phyloP scores from a whole-genome alignment of 2,888 invertebrate species.

The Apamea epomidion region DNA sequence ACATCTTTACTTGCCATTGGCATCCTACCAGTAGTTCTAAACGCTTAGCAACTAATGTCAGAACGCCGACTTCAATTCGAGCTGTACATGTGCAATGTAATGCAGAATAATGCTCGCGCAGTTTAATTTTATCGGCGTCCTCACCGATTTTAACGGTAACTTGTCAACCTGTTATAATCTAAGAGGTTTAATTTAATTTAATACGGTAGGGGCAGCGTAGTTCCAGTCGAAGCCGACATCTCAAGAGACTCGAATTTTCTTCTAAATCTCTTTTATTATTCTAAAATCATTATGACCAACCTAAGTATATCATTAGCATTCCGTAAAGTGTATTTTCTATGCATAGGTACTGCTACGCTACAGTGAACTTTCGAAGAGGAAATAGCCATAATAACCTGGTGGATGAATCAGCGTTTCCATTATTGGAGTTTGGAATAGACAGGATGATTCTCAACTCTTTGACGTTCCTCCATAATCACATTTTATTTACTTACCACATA shows the following conservation, averaged over 20 bases:
- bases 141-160: constrained; percentile 35
- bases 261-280: too few relatives aligned
- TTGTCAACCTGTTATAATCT: background rate
- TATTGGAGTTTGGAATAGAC: background rate
- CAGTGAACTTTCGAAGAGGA: background rate
- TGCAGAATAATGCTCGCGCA: background rate
- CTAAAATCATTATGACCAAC: background rate
- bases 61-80: constrained; percentile 9
- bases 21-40: constrained; percentile 21
- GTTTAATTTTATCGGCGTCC: constrained; percentile 36
- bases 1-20: constrained; percentile 42
- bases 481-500: background rate
- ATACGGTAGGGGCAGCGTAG: too few relatives aligned
- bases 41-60: constrained; percentile 23
- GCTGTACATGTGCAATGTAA: constrained; percentile 20
- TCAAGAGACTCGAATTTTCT: background rate
- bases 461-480: background rate
- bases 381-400: background rate
- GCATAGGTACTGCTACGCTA: background rate
- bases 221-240: background rate
- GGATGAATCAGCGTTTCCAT: background rate
- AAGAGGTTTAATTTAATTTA: background rate
- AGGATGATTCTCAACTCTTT: background rate
- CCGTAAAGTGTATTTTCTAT: background rate
- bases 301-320: background rate